Percentiles rank a stretch among this genome's conserved stretches.
These are phyloP conservation scores for Nasonia giraulti DNA, from an alignment of 1,140 invertebrate species.

Conservation along the genomic window DNA sequence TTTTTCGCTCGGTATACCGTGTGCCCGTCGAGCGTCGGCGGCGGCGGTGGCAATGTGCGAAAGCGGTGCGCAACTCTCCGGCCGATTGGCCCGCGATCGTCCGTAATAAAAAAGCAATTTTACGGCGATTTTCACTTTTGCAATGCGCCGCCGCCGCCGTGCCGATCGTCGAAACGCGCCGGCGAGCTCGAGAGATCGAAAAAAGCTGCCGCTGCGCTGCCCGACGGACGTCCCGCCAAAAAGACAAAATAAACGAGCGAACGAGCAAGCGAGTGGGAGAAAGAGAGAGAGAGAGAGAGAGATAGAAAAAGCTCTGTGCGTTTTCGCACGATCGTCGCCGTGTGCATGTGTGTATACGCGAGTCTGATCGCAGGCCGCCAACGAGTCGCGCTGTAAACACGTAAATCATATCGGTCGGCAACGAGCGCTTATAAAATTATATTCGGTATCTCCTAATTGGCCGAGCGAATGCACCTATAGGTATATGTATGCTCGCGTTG, in stretches of 20 bases:
- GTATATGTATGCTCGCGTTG: neutral
- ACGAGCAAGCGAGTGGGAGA: too few relatives aligned
- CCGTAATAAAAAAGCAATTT: conserved; percentile 49
- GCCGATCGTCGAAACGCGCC: conserved; percentile 39
- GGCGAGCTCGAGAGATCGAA: neutral
- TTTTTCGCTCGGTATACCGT: neutral
- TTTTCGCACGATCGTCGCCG: neutral
- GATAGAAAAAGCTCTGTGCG: conserved; percentile 13
- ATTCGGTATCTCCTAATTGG: conserved; percentile 47
- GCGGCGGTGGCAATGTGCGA: conserved; percentile 28
- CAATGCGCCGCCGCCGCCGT: conserved; percentile 18
- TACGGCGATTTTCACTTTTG: conserved; percentile 47
- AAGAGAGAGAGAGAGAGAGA: neutral
- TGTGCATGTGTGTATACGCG: neutral
- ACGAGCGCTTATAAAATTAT: conserved; percentile 46
- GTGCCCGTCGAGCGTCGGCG: conserved; percentile 11
- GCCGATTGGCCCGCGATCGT: conserved; percentile 38
- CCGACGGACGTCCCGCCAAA: too few relatives aligned
- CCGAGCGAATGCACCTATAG: neutral
- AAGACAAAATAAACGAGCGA: conserved; percentile 8
- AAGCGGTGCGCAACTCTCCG: conserved; percentile 12
- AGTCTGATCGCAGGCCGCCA: conserved; percentile 30
- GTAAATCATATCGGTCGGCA: conserved; percentile 41
- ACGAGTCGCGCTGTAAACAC: conserved; percentile 43
- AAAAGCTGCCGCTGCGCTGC: neutral